These are phyloP conservation scores for Montipora cactus DNA, from an alignment of 64 coral and sea anemone species.

Conservation along the genomic window DNA sequence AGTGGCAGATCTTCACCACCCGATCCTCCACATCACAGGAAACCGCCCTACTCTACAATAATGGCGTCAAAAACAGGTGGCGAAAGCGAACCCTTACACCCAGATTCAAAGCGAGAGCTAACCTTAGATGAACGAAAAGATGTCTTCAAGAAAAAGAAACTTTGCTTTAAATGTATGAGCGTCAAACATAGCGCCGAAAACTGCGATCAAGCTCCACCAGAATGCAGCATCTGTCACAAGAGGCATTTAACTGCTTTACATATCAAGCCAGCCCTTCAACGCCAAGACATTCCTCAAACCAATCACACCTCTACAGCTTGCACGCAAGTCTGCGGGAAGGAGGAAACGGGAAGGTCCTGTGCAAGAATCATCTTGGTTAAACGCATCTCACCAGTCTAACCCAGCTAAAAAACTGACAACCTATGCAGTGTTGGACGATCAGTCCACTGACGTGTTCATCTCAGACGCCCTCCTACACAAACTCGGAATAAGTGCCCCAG, in stretches of 20 bases:
- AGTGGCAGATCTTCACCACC: not conserved
- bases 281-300: not conserved
- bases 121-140: slow-evolving; percentile 8
- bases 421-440: slow-evolving; percentile 77
- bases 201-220: slow-evolving; percentile 41
- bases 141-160: slow-evolving; percentile 56
- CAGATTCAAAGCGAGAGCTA: slow-evolving; percentile 34
- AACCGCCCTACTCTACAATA: not conserved
- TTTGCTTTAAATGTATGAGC: slow-evolving; percentile 67
- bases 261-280: not conserved
- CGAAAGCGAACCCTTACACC: not conserved
- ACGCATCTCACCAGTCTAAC: slow-evolving; percentile 46
- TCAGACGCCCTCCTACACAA: slow-evolving; percentile 20
- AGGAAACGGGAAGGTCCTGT: slow-evolving; percentile 62
- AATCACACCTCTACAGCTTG: slow-evolving; percentile 18
- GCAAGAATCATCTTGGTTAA: slow-evolving; percentile 72
- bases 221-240: slow-evolving; percentile 62
- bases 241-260: slow-evolving; percentile 66
- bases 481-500: slow-evolving; percentile 15
- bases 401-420: slow-evolving; percentile 44
- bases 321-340: slow-evolving; percentile 68
- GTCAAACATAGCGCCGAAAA: slow-evolving; percentile 41
- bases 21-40: not conserved
- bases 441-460: slow-evolving; percentile 76
- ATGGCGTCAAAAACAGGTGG: not conserved